Evolutionary conservation across 30 jellyfish, hydroid and myxozoan species (phyloP), one percentile per base, ranked within the genome.

Genomic region (Aurelia sp.): DNA sequence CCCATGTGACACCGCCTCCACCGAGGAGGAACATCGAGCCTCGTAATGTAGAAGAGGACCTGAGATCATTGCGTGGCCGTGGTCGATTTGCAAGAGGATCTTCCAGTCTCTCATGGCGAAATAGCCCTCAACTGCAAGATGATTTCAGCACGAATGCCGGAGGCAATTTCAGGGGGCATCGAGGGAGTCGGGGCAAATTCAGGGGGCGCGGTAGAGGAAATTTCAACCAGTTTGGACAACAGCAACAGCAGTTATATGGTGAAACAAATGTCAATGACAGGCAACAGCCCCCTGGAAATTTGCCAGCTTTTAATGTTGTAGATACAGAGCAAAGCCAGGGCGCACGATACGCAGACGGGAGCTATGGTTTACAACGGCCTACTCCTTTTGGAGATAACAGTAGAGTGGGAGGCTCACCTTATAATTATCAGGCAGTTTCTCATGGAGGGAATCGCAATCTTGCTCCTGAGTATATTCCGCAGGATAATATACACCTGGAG

Each of bases 141-240:
- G 87, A 76, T 12, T 76, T 59, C 44, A n/a, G 4, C 66, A 57
- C 59, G 79, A 73, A 62, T 72, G 86, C 55, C 18, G 78, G 68
- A 13, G 53, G 90, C 17, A 79, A 72, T 62, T 41, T 35, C 4
- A 75, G 94, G 12, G 87, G 88, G 9, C 81, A 62, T 31, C 66
- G 94, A 74, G 87, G 83, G 47, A 86, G 62, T 7, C 85, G 97
- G n/a, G 89, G 80, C 13, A 60, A 84, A 62, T 71, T 60, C 62
- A 76, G 91, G n/a, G 70, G 62, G 23, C 89, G 96, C 5, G 88
- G 80, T 22, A 47, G 86, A 76, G 97, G 86, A 4, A 72, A 62
- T 81, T 81, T 69, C 21, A 51, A 57, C 40, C 86, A 53, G 41
- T 70, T 40, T 41, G 86, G 80, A 7, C 75, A 31, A 40, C 79